These are phyloP conservation scores for Sinocyclocheilus grahami DNA, from an alignment of 2,113 vertebrate genomes.

Conservation along the genomic window DNA sequence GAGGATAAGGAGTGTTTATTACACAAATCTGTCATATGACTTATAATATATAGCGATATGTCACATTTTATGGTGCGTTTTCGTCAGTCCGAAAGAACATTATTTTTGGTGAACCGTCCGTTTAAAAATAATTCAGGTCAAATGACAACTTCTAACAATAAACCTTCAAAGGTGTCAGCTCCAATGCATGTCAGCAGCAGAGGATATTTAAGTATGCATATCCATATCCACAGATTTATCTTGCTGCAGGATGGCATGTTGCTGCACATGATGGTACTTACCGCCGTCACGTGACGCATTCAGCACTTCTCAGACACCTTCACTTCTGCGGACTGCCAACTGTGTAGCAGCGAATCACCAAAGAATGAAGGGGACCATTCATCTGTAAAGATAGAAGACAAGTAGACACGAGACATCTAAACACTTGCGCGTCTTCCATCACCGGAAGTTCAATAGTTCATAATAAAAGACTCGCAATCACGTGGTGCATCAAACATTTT, in stretches of 20 bases:
- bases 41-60: not conserved
- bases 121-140: not conserved
- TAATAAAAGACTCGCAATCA: slow-evolving; percentile 17
- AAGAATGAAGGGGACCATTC: not conserved
- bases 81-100: not conserved
- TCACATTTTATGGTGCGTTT: not conserved
- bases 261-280: not conserved
- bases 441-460: slow-evolving; percentile 7
- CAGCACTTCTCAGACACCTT: not conserved
- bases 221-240: not conserved
- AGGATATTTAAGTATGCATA: not conserved
- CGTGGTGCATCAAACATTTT: not conserved
- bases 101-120: not conserved
- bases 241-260: not conserved
- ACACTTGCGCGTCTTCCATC: not conserved
- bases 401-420: not conserved
- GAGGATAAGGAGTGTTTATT: not conserved
- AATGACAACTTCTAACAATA: not conserved
- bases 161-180: not conserved
- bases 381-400: not conserved
- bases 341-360: not conserved
- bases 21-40: not conserved
- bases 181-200: not conserved
- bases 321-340: not conserved
- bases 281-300: no score